A percentile compares a stretch with the other conserved stretches of the same genome.
Conservation (phyloP, 2,888 invertebrate species). For the Agapostemon virescens region DNA sequence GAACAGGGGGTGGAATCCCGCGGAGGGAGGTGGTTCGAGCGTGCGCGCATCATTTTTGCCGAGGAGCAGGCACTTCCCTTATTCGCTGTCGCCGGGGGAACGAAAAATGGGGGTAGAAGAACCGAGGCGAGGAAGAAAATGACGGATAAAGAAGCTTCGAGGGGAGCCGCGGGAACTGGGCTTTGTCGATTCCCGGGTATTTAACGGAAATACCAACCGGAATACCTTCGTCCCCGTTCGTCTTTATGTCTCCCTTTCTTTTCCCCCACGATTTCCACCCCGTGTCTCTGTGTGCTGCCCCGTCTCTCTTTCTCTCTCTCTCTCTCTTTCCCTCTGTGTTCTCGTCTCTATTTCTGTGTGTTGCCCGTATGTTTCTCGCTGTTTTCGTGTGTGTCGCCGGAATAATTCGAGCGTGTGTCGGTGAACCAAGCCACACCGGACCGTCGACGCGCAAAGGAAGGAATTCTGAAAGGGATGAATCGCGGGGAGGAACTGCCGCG, state of each 20-base stretch:
- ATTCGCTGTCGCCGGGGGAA: conserved; percentile 70
- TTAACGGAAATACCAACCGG: conserved; percentile 75
- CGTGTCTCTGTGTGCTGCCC: background rate
- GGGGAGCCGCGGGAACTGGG: conserved; percentile 66
- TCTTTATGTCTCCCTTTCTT: conserved; percentile 58
- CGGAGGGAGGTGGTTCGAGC: conserved; percentile 61
- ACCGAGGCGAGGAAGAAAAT: conserved; percentile 67
- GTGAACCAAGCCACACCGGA: conserved; percentile 23
- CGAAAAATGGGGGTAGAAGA: conserved; percentile 61
- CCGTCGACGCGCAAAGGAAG: conserved; percentile 24
- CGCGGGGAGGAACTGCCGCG: conserved; percentile 5
- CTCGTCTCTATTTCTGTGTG: background rate
- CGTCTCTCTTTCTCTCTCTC: background rate
- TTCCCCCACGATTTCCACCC: conserved; percentile 44
- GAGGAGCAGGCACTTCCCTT: conserved; percentile 69
- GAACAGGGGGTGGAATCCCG: conserved; percentile 54
- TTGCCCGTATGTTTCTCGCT: background rate
- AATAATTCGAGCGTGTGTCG: conserved; percentile 40
- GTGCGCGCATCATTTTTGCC: conserved; percentile 71
- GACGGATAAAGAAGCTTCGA: conserved; percentile 66
- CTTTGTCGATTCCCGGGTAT: conserved; percentile 75
- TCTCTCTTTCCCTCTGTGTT: background rate
- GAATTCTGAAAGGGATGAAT: conserved; percentile 29
- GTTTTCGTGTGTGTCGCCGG: conserved; percentile 8
- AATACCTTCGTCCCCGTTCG: conserved; percentile 66